These are phyloP conservation scores for Lissonota sp. DNA, from an alignment of 2,888 invertebrate genomes.

Conservation along the genomic window DNA sequence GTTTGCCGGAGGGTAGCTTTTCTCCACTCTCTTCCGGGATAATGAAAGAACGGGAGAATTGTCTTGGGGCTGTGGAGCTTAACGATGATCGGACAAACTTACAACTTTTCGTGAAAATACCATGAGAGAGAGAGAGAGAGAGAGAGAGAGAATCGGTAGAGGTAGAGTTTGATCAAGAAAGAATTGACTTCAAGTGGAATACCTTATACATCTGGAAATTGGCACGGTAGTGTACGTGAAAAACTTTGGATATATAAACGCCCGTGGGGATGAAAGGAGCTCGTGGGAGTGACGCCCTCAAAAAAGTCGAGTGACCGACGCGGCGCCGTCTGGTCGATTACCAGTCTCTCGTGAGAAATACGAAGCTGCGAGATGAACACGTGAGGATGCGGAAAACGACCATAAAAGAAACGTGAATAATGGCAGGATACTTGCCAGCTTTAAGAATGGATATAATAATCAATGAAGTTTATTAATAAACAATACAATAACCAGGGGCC, in stretches of 20 bases:
- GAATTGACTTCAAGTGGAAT: no score
- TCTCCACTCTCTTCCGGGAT: slow-evolving; percentile 6
- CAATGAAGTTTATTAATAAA: no score
- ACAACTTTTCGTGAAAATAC: neutral
- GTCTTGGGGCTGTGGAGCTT: slow-evolving; percentile 14
- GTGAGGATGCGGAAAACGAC: slow-evolving; percentile 14
- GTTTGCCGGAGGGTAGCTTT: slow-evolving; percentile 22
- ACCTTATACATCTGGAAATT: no score
- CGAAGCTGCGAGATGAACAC: slow-evolving; percentile 13
- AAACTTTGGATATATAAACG: no score
- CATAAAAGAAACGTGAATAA: slow-evolving; percentile 5
- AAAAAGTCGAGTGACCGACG: slow-evolving; percentile 58
- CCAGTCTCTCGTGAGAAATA: slow-evolving; percentile 35
- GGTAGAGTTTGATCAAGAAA: no score
- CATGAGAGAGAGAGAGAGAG: neutral
- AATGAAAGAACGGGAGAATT: slow-evolving; percentile 42
- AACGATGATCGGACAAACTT: neutral
- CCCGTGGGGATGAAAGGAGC: slow-evolving; percentile 1
- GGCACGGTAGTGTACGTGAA: no score
- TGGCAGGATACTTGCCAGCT: neutral
- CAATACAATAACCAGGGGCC: no score
- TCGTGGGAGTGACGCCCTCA: slow-evolving; percentile 22
- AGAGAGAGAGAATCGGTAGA: no score
- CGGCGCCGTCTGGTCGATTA: slow-evolving; percentile 65
- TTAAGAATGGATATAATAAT: no score